Evolutionary conservation across 1,140 invertebrate species (phyloP), one percentile per base, ranked within the genome.

Genomic region (Capitella teleta): DNA sequence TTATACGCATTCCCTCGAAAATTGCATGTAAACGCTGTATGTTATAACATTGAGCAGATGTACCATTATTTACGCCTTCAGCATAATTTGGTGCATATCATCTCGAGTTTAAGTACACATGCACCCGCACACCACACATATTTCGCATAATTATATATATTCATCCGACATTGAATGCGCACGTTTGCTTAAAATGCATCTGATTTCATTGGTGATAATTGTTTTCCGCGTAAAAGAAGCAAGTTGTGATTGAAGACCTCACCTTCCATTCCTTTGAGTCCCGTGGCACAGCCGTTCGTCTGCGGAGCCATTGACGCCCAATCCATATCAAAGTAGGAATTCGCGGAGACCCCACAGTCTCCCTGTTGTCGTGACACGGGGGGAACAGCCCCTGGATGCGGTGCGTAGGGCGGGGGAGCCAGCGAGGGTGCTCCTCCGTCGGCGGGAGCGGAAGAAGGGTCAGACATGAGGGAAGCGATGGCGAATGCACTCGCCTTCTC

Each of bases 401-500:
- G n/a, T 28, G 25, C 47, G 44, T n/a, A 25, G 30, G 24, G 28
- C 38, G 28, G 21, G 19, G 23, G 21, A 24, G 42, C 42, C 40
- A 37, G 42, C 21, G 48, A 49, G 45, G 28, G 51, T 48, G 43
- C 6, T 26, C 28, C 16, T 21, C 8, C 28, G 43, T 24, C 28
- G 26, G 56, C 52, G 23, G 43, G 18, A 26, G 59, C 60, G n/a
- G 53, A 28, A 16, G 52, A 52, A 6, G 60, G 58, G 6, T 56
- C 58, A 6, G 63, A 62, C 63, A 65, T 63, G 12, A 65, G 53
- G 16, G 61, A 61, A 16, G 57, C 57, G 46, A 65, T 65, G 34
- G 58, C 62, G 49, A 65, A 65, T 25, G 60, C 61, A 48, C 62
- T 65, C 16, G 63, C 63, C 38, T 61, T 41, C n/a, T n/a, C n/a